Conservation (phyloP, 2,888 invertebrate species). For the Globia sparganii region DNA sequence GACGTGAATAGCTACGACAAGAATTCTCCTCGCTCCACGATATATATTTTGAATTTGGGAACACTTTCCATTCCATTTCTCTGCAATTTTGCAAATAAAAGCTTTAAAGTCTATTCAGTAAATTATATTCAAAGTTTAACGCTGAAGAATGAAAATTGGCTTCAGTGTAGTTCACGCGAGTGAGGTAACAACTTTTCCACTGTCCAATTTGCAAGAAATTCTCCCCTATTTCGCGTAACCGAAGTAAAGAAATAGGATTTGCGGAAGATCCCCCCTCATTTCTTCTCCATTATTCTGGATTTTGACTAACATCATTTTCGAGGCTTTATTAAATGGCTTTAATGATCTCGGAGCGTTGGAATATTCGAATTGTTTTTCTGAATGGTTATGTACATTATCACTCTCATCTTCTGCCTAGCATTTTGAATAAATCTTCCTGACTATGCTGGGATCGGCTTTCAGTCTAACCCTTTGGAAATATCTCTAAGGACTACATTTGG, state of each 20-base stretch:
- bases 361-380: slow-evolving; percentile 10
- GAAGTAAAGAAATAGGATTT: slow-evolving; percentile 75
- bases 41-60: slow-evolving; percentile 53
- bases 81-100: slow-evolving; percentile 57
- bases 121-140: slow-evolving; percentile 72
- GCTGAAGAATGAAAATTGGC: slow-evolving; percentile 73
- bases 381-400: not conserved
- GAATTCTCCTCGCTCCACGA: slow-evolving; percentile 63
- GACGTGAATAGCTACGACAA: slow-evolving; percentile 71
- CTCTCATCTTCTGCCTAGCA: not conserved
- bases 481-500: not conserved
- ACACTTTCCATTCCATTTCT: slow-evolving; percentile 49
- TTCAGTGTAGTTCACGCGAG: slow-evolving; percentile 72
- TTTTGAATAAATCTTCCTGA: too few relatives aligned
- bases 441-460: not conserved
- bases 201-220: slow-evolving; percentile 80
- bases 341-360: slow-evolving; percentile 61
- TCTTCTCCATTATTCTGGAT: slow-evolving; percentile 71
- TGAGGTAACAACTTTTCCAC: slow-evolving; percentile 76
- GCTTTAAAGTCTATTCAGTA: slow-evolving; percentile 61
- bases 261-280: slow-evolving; percentile 70
- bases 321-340: slow-evolving; percentile 66
- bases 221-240: slow-evolving; percentile 71
- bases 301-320: slow-evolving; percentile 69
- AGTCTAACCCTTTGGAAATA: not conserved